Evolutionary conservation across 2,888 invertebrate genomes (phyloP).

Genomic region (Theretra japonica): DNA sequence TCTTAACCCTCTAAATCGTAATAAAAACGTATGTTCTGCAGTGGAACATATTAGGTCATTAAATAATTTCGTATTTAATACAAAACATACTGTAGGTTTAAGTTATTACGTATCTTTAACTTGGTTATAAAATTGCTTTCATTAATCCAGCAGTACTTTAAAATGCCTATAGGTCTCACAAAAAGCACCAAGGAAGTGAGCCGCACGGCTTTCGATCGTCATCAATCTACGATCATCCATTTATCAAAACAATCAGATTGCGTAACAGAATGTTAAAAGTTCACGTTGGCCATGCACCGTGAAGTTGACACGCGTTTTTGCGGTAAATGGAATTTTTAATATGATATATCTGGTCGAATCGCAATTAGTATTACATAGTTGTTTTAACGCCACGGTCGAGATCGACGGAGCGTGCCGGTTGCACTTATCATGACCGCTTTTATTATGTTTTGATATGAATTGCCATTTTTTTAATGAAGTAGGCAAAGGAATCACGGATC

Average conservation of each 20-base stretch:
- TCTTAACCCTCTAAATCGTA: too few relatives aligned
- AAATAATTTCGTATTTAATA: too few relatives aligned
- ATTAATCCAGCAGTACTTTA: too few relatives aligned
- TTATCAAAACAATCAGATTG: constrained; percentile 5
- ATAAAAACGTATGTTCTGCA: too few relatives aligned
- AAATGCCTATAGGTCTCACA: too few relatives aligned
- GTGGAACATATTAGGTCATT: too few relatives aligned
- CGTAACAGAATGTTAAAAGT: background rate
- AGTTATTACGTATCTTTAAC: too few relatives aligned
- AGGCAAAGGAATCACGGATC: too few relatives aligned
- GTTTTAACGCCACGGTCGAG: background rate
- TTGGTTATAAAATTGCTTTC: too few relatives aligned
- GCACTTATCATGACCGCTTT: background rate
- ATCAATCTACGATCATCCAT: background rate
- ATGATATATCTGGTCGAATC: background rate
- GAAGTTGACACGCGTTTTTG: constrained; percentile 21
- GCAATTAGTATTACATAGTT: background rate
- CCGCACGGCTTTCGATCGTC: too few relatives aligned
- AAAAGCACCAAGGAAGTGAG: too few relatives aligned
- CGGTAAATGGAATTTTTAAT: background rate
- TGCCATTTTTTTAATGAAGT: background rate
- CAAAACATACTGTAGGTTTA: too few relatives aligned
- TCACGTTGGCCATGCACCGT: background rate
- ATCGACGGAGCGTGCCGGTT: constrained; percentile 4
- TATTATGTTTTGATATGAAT: background rate